Base-by-base conservation (phyloP, 2,797 vertebrate genomes). In the Coracias cyanogaster region DNA sequence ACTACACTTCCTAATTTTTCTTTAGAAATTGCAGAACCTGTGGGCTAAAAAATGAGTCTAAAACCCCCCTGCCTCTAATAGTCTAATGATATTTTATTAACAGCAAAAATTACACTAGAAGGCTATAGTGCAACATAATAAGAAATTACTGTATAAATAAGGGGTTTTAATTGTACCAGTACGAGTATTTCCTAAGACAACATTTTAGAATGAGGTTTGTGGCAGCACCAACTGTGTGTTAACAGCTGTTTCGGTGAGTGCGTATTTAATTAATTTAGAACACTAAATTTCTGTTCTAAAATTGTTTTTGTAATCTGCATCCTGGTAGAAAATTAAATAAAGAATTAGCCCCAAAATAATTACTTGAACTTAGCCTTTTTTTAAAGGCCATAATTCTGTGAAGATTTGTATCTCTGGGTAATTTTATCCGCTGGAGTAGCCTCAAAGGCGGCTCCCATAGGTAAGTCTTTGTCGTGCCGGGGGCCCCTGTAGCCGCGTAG, bases 181-280 rank as follows among this genome's bases (percentile, higher is more conserved):
- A 79, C 1, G 31, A 92, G n/a, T 77, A 84, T 74, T 86, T 69
- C 84, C 43, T 72, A 70, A 55, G 86, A 86, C 92, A 85, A 51
- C 37, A 58, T 62, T 94, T 69, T 89, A 94, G 39, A 90, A 89
- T 39, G 77, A 89, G 83, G 78, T 54, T 85, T 71, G 67, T 95
- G 77, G 70, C 66, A 82, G 76, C 58, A 80, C 87, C 86, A 83
- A 24, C 49, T 3, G 13, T 61, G 83, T 52, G 24, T 89, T 95
- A 78, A 74, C 48, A 91, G 69, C 73, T 94, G 19, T 88, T 82
- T 93, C 81, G 67, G 52, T 13, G 10, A 94, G 10, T n/a, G 48
- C 57, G 11, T 89, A 61, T 87, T 86, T 89, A 84, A 91, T 93
- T 93, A 78, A 76, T 94, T 81, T 84, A 91, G 89, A 90, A 82